Percentiles rank a stretch among this genome's conserved stretches.
Evolutionary conservation across 2,113 vertebrate species (phyloP).

Genomic region (Cephalopholis sonnerati): DNA sequence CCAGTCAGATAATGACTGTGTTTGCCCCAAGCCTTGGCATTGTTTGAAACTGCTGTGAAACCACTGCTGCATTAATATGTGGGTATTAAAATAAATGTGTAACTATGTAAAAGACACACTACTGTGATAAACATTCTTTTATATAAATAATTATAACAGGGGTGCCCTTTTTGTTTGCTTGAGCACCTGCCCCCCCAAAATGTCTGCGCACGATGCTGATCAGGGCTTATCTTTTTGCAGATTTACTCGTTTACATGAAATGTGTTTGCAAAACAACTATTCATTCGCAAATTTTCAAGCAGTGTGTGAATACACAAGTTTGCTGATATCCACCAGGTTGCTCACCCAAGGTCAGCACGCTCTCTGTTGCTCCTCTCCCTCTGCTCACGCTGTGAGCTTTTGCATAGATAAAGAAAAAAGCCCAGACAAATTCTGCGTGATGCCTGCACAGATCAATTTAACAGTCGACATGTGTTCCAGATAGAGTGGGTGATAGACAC

Average conservation of each 20-base stretch:
- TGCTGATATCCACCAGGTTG: neutral
- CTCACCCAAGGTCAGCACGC: neutral
- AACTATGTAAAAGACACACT: too few relatives aligned
- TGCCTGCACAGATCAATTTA: slow-evolving; percentile 45
- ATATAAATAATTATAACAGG: too few relatives aligned
- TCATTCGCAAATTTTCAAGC: neutral
- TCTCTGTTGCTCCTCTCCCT: neutral
- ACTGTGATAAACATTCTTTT: too few relatives aligned
- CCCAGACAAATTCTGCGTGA: slow-evolving; percentile 7
- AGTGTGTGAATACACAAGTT: neutral
- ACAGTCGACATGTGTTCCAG: slow-evolving; percentile 39
- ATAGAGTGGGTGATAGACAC: slow-evolving; percentile 21
- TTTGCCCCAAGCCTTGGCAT: too few relatives aligned
- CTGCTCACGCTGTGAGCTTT: neutral
- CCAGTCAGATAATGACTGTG: too few relatives aligned
- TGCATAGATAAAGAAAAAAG: neutral
- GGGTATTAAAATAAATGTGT: too few relatives aligned
- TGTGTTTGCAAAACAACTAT: neutral
- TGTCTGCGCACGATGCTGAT: too few relatives aligned
- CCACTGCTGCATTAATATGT: too few relatives aligned
- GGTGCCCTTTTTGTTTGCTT: too few relatives aligned
- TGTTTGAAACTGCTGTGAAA: too few relatives aligned
- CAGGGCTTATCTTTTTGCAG: too few relatives aligned
- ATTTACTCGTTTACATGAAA: neutral
- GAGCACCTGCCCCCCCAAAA: too few relatives aligned